These are phyloP conservation scores for Mystacornis crossleyi DNA, from an alignment of 2,113 vertebrate genomes.

Conservation along the genomic window DNA sequence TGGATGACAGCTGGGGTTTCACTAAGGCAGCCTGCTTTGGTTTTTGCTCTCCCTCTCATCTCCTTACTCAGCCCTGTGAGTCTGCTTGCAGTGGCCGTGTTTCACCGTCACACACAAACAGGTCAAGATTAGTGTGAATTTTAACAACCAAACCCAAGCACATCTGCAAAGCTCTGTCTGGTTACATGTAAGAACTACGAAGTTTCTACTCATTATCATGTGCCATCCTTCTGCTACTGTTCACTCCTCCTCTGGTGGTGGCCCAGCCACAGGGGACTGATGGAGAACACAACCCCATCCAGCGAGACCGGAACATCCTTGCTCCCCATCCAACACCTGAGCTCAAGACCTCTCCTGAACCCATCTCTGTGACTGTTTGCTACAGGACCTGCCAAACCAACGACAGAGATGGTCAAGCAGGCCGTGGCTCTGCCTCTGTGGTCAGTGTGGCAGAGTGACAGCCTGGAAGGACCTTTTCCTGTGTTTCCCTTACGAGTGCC, in stretches of 20 bases:
- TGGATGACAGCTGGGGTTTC: neutral
- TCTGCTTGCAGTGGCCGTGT: neutral
- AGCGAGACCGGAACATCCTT: neutral
- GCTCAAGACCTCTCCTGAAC: neutral
- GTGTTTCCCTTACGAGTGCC: rapidly evolving
- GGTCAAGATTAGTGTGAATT: neutral
- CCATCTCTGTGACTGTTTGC: neutral
- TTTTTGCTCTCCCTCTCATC: neutral
- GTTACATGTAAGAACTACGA: neutral
- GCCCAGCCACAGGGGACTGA: neutral
- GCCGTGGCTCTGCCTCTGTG: rapidly evolving
- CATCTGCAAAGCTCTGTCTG: neutral
- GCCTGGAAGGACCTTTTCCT: neutral
- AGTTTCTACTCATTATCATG: neutral
- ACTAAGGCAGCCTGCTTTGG: neutral
- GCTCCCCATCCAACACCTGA: neutral
- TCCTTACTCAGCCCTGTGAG: neutral
- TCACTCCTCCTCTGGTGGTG: neutral
- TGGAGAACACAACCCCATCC: neutral
- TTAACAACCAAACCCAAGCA: neutral
- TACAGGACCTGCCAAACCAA: neutral
- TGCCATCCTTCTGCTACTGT: neutral
- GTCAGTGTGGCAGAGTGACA: neutral
- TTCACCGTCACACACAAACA: neutral
- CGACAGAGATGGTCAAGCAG: neutral